Percentiles rank a stretch among this genome's conserved stretches.
These are phyloP conservation scores for Probosciger aterrimus DNA, from an alignment of 2,113 vertebrate species.

Conservation along the genomic window DNA sequence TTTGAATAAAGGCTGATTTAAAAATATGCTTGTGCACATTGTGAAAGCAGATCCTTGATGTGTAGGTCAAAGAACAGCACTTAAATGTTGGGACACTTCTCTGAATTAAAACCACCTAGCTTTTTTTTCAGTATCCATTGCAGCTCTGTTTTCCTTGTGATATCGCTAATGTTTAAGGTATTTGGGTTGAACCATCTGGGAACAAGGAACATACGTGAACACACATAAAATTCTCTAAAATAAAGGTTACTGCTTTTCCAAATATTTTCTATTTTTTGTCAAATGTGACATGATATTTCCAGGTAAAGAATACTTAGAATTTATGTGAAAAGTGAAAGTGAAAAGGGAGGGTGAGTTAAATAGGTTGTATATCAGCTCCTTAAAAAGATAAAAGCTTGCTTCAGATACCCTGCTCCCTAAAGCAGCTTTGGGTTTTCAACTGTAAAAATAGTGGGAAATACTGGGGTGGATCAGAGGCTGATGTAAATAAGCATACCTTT, in stretches of 20 bases:
- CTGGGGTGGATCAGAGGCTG: neutral
- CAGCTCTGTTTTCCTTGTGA: neutral
- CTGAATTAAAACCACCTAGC: slow-evolving; percentile 30
- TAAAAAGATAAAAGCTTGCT: neutral
- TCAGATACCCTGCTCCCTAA: neutral
- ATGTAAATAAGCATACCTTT: neutral
- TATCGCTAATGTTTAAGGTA: neutral
- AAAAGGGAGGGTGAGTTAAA: neutral
- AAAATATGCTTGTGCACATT: slow-evolving; percentile 52
- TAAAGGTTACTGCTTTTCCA: slow-evolving; percentile 40
- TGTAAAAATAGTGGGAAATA: neutral
- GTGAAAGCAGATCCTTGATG: neutral
- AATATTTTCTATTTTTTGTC: neutral
- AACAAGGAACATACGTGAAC: neutral
- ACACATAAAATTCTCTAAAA: slow-evolving; percentile 36
- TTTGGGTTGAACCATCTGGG: slow-evolving; percentile 12
- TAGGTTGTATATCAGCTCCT: neutral
- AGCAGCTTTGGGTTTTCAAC: neutral
- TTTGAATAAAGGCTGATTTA: neutral
- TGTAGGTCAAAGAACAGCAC: slow-evolving; percentile 19
- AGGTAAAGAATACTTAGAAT: neutral
- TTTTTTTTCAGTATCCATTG: neutral
- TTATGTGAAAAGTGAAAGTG: neutral
- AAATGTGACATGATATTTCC: slow-evolving; percentile 2
- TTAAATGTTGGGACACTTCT: slow-evolving; percentile 39